A percentile compares a stretch with the other conserved stretches of the same genome.
Evolutionary conservation across 2,797 vertebrate genomes (phyloP).

Genomic region (Tapera naevia): DNA sequence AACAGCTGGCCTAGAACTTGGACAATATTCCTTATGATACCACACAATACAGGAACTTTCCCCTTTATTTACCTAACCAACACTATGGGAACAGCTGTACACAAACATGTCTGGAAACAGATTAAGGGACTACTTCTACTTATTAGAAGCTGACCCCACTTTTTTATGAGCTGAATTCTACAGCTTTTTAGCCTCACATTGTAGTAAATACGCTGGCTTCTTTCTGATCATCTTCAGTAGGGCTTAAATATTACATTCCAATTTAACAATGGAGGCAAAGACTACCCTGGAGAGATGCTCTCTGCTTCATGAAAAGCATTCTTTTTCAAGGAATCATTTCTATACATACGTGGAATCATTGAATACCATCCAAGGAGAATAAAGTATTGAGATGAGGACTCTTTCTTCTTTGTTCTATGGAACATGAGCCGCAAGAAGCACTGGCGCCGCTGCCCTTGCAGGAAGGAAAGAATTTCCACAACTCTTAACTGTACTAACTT

Average conservation of each 20-base stretch:
- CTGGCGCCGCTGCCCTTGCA: not conserved
- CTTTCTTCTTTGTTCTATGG: not conserved
- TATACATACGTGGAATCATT: not conserved
- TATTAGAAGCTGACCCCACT: not conserved
- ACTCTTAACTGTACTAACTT: not conserved
- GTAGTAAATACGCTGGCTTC: not conserved
- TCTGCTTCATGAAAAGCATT: not conserved
- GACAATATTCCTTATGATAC: rapidly evolving
- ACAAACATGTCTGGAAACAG: not conserved
- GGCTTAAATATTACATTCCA: not conserved
- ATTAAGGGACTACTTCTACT: not conserved
- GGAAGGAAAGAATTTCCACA: not conserved
- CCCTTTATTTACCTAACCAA: not conserved
- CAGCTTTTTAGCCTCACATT: not conserved
- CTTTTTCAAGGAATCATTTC: not conserved
- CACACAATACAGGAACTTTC: not conserved
- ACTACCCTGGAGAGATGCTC: not conserved
- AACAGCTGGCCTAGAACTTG: not conserved
- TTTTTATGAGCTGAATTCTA: not conserved
- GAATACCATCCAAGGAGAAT: not conserved
- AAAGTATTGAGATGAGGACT: not conserved
- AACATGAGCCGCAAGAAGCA: not conserved
- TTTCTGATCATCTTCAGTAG: not conserved
- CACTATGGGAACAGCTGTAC: not conserved
- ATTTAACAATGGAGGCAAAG: not conserved